These are phyloP conservation scores for Lutjanus erythropterus DNA, from an alignment of 2,113 vertebrate species.

Conservation along the genomic window DNA sequence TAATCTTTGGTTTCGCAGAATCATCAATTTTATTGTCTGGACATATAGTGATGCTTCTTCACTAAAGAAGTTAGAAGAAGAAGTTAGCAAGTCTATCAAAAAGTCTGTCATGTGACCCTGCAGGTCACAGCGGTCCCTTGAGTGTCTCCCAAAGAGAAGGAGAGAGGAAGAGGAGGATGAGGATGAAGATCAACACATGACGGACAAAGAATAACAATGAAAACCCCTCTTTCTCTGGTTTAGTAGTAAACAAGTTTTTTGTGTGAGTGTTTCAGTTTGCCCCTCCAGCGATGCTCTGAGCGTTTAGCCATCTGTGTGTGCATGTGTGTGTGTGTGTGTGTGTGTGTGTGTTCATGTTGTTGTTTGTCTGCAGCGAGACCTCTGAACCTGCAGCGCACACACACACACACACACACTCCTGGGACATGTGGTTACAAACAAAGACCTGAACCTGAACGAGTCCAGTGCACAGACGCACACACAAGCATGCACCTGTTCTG, in stretches of 20 bases:
- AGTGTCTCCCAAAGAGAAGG: conserved; percentile 34
- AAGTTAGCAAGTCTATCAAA: background rate
- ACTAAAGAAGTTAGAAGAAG: too few relatives aligned
- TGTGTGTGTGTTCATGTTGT: background rate
- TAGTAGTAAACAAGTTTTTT: conserved; percentile 11
- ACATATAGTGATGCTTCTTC: too few relatives aligned
- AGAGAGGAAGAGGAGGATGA: conserved; percentile 9
- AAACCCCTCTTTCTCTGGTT: background rate
- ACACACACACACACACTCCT: conserved; percentile 1
- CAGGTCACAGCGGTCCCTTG: background rate
- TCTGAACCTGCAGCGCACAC: background rate
- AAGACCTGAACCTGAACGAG: background rate
- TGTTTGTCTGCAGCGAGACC: background rate
- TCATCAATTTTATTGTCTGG: too few relatives aligned
- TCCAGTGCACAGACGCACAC: too few relatives aligned
- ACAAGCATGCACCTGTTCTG: too few relatives aligned
- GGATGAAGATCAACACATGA: conserved; percentile 7
- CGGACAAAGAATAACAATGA: conserved; percentile 14
- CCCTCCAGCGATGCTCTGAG: conserved; percentile 85
- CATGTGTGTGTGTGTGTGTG: conserved; percentile 1
- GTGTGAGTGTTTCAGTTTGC: conserved; percentile 7
- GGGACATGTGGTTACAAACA: background rate
- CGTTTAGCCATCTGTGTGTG: conserved; percentile 49
- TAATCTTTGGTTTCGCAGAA: too few relatives aligned
- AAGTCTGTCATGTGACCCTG: background rate